Evolutionary conservation across 2,888 invertebrate species (phyloP).

Genomic region (Macrophya alboannulata): DNA sequence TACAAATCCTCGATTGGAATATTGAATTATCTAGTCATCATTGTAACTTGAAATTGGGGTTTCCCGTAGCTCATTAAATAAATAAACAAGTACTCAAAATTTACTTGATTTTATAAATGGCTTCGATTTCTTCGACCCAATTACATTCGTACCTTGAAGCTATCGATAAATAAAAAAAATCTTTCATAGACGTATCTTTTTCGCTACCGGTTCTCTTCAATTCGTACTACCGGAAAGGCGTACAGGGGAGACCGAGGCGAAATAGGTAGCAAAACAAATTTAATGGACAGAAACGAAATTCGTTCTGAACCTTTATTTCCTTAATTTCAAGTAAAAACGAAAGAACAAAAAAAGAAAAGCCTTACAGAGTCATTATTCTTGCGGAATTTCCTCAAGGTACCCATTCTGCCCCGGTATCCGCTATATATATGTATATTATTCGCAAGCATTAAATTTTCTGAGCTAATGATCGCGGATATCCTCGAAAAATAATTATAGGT

Average conservation of each 20-base stretch:
- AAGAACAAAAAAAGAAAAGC: no score
- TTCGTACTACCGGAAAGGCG: neutral
- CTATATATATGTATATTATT: neutral
- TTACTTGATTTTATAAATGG: neutral
- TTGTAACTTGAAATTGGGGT: neutral
- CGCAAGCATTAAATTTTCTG: neutral
- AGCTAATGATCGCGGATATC: neutral
- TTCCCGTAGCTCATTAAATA: neutral
- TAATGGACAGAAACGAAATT: no score
- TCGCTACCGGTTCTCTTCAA: neutral
- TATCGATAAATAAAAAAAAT: no score
- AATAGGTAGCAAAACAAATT: no score
- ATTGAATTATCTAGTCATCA: constrained; percentile 4
- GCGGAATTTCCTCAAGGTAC: no score
- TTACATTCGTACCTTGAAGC: no score
- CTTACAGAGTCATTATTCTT: no score
- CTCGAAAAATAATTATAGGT: neutral
- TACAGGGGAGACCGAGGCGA: no score
- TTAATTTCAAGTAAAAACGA: no score
- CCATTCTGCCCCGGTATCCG: no score
- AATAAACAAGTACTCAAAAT: neutral
- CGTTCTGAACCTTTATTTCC: no score
- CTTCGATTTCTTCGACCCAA: neutral
- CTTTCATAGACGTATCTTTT: no score
- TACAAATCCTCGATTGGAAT: neutral